Base-by-base conservation (phyloP, 2,797 vertebrate genomes). In the Chaetodon trifasciatus region DNA sequence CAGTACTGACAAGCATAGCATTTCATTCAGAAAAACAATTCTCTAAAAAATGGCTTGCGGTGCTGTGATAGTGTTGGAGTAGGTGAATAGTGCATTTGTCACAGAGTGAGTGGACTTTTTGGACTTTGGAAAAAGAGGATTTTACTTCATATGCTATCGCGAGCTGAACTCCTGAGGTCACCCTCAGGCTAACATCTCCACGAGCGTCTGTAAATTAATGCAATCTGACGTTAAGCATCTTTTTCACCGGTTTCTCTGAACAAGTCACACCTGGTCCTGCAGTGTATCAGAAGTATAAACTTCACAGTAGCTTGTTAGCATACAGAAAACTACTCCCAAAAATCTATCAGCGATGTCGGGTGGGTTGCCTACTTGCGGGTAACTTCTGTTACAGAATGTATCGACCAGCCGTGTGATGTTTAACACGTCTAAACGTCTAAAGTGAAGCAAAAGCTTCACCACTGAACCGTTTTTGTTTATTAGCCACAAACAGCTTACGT, bases 1-100 rank as follows among this genome's bases (percentile, higher is more conserved):
- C 70, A 74, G 63, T 47, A 74, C 16, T 47, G 50, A 76, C 64
- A 70, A 78, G 55, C 46, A 42, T 52, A 23, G 21, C 16, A n/a
- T 76, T 76, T 70, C 21, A 58, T 69, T 77, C n/a, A 46, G 39
- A 71, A 64, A 85, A 85, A 73, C 71, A 79, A 65, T 76, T 71
- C 23, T 23, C 4, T 1, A 1, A 52, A 74, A 55, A 53, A 58
- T 35, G 0, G 13, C 35, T 40, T 49, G 6, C 63, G 19, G 8
- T 49, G 50, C 13, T 46, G 17, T 35, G 55, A 65, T 64, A 23
- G 15, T 42, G 0, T 12, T 50, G 1, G 4, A 86, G 39, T 17
- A 49, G 74, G 15, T 3, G 1, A 73, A 35, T 2, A 3, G 8
- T 66, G 66, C 50, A 16, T 62, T 44, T 73, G 19, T 62, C 37